Evolutionary conservation across 2,888 invertebrate species (phyloP).

Genomic region (Vandiemenella viatica): DNA sequence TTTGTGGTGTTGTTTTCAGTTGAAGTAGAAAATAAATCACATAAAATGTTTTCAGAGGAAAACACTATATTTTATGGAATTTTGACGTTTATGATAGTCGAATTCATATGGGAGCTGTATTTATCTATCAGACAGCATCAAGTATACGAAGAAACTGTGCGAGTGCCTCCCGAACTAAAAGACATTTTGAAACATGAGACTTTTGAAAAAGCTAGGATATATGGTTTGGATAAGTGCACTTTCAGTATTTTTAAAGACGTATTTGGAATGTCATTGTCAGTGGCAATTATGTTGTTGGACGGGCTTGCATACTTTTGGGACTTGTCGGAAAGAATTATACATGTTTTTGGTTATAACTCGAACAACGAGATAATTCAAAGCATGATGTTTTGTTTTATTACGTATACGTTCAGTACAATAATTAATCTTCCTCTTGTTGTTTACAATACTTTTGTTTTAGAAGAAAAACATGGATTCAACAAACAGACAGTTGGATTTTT

Average conservation of each 20-base stretch:
- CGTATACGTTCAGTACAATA: constrained; percentile 51
- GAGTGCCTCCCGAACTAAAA: constrained; percentile 61
- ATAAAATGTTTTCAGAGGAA: no score
- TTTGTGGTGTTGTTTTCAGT: no score
- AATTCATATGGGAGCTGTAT: constrained; percentile 74
- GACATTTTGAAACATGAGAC: constrained; percentile 68
- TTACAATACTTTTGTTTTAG: constrained; percentile 84
- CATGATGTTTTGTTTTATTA: constrained; percentile 59
- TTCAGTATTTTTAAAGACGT: constrained; percentile 64
- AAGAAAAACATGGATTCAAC: constrained; percentile 94
- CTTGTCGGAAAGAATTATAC: constrained; percentile 43
- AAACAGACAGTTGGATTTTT: constrained; percentile 88
- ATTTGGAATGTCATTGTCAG: constrained; percentile 54
- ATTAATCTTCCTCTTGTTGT: constrained; percentile 67
- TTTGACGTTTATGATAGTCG: constrained; percentile 52
- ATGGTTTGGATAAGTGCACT: constrained; percentile 72
- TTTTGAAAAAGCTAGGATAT: constrained; percentile 77
- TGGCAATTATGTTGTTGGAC: constrained; percentile 36
- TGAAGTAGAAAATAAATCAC: no score
- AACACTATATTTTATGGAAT: constrained; percentile 29
- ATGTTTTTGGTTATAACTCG: constrained; percentile 34
- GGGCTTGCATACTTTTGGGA: constrained; percentile 50
- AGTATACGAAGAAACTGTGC: constrained; percentile 49
- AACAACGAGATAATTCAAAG: constrained; percentile 63
- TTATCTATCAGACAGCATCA: constrained; percentile 60